Conservation (phyloP, 2,888 invertebrate genomes). For the Strigamia transsilvanica region DNA sequence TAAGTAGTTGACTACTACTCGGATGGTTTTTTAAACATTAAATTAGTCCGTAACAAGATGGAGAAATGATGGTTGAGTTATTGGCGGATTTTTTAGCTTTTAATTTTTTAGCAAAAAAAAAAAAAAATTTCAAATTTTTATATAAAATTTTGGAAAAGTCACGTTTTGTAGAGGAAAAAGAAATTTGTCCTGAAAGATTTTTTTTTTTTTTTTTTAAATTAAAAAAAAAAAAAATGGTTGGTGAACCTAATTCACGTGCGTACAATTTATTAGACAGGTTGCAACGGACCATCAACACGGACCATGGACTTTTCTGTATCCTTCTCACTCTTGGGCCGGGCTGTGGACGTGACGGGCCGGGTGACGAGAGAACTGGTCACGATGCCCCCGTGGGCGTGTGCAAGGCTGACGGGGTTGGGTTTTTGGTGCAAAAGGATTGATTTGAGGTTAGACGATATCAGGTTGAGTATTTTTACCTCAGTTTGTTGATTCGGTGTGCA, state of each 20-base stretch:
- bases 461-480: conserved; percentile 31
- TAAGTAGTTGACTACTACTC: neutral
- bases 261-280: conserved; percentile 37
- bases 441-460: conserved; percentile 37
- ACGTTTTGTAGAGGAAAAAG: conserved; percentile 1
- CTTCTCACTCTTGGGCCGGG: conserved; percentile 5
- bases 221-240: conserved; percentile 15
- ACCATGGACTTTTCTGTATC: conserved; percentile 33
- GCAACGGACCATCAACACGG: conserved; percentile 38
- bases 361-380: conserved; percentile 30
- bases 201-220: neutral
- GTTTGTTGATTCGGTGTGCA: conserved; percentile 19
- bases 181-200: neutral
- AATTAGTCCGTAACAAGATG: neutral
- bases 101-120: neutral
- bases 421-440: conserved; percentile 35
- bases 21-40: neutral
- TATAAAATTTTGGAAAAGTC: neutral
- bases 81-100: neutral
- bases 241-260: conserved; percentile 40
- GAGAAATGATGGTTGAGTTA: neutral
- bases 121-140: neutral
- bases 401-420: conserved; percentile 46
- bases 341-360: conserved; percentile 26
- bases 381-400: conserved; percentile 31